Evolutionary conservation across 2,797 vertebrate genomes (phyloP).

Genomic region (Cichlasoma orientale): DNA sequence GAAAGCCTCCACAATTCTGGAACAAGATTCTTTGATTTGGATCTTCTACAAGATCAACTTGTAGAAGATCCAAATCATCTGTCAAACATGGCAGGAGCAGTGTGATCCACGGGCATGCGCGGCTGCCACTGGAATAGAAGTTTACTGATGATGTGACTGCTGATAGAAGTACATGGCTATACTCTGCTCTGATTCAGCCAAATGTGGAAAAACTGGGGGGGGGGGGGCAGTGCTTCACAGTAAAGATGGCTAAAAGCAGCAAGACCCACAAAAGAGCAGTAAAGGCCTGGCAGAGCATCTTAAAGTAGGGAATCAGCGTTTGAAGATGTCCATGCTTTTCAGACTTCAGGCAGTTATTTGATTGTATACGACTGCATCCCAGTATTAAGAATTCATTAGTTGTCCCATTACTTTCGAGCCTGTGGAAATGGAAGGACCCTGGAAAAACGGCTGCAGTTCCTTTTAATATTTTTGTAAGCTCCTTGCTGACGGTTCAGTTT

Average conservation of each 20-base stretch:
- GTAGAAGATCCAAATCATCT: conserved; percentile 11
- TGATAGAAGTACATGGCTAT: neutral
- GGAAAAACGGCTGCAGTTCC: too few species aligned
- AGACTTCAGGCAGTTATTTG: neutral
- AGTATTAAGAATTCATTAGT: neutral
- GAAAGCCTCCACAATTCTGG: neutral
- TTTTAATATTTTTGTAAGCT: too few species aligned
- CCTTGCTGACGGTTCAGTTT: neutral
- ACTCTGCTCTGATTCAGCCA: neutral
- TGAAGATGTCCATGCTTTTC: neutral
- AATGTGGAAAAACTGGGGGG: neutral
- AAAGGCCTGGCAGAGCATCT: neutral
- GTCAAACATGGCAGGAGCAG: conserved; percentile 6
- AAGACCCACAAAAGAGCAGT: neutral
- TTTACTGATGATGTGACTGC: neutral
- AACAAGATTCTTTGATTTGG: neutral
- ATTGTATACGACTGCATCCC: neutral
- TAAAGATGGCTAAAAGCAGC: conserved; percentile 6
- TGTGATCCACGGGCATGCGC: neutral
- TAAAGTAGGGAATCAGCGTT: neutral
- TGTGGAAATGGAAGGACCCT: too few species aligned
- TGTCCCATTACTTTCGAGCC: too few species aligned
- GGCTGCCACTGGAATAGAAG: neutral
- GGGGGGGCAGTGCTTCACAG: neutral
- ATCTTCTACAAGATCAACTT: conserved; percentile 1